phyloP scores from a whole-genome alignment of 2,113 vertebrate genomes.

The Chionodraco myersi region DNA sequence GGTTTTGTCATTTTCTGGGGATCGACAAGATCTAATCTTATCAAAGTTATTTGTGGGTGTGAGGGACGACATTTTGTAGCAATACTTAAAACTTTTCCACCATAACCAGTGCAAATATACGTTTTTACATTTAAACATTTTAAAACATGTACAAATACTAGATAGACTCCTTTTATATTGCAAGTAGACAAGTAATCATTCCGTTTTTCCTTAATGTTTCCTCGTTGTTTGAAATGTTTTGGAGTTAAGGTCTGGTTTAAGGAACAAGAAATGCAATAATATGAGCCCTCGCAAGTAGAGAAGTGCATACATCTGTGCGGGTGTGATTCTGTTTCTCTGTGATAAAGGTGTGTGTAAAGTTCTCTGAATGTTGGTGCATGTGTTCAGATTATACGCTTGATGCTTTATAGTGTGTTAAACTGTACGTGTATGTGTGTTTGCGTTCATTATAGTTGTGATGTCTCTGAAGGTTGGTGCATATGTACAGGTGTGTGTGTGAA shows the following conservation, averaged over 20 bases:
- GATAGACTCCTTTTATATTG: too few relatives aligned
- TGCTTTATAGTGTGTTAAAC: not conserved
- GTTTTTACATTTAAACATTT: too few relatives aligned
- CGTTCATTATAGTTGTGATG: conserved; percentile 2
- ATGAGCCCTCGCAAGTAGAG: not conserved
- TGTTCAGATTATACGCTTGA: not conserved
- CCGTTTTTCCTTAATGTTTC: too few relatives aligned
- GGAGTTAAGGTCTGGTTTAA: too few relatives aligned
- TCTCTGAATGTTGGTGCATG: not conserved
- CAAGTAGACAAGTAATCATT: too few relatives aligned
- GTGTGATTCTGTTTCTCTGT: too few relatives aligned
- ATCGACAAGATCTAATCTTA: not conserved
- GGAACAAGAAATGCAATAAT: too few relatives aligned
- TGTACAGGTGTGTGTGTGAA: conserved; percentile 7
- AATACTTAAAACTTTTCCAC: not conserved
- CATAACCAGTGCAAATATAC: too few relatives aligned
- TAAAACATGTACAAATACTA: too few relatives aligned
- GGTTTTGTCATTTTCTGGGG: not conserved
- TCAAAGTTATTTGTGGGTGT: too few relatives aligned
- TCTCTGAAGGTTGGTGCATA: not conserved
- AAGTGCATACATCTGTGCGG: too few relatives aligned
- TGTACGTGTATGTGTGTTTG: not conserved
- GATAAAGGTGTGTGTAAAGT: not conserved
- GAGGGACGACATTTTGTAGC: not conserved
- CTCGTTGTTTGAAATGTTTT: too few relatives aligned